These are phyloP conservation scores for Poeciliopsis infans DNA, from an alignment of 2,797 vertebrate genomes.

Conservation along the genomic window DNA sequence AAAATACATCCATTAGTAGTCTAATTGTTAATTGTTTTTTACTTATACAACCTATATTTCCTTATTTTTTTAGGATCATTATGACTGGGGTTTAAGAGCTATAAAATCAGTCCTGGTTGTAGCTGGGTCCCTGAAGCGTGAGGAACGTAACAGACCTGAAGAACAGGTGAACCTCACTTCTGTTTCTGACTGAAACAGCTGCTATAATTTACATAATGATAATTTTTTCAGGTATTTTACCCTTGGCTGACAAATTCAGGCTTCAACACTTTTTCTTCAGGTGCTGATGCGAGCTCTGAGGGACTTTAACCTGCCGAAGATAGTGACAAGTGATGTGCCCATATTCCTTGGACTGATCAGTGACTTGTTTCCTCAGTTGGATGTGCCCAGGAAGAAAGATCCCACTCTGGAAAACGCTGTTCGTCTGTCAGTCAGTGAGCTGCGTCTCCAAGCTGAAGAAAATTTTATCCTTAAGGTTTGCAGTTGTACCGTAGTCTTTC, in stretches of 20 bases:
- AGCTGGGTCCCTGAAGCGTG: conserved; percentile 82
- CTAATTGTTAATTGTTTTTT: neutral
- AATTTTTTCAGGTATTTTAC: neutral
- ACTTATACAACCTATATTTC: neutral
- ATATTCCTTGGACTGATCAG: conserved; percentile 86
- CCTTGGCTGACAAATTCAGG: neutral
- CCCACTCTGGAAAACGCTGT: conserved; percentile 86
- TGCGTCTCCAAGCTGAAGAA: conserved; percentile 86
- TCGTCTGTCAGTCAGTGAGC: conserved; percentile 79
- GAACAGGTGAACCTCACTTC: conserved; percentile 76
- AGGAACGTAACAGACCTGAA: conserved; percentile 79
- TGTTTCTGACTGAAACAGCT: neutral
- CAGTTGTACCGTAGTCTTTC: neutral
- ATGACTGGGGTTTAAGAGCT: conserved; percentile 81
- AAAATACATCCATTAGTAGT: neutral
- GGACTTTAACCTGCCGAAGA: conserved; percentile 89
- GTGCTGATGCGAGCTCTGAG: conserved; percentile 85
- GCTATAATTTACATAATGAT: conserved; percentile 3
- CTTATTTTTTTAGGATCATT: conserved; percentile 78
- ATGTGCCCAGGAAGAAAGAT: conserved; percentile 83
- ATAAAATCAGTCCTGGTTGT: conserved; percentile 86
- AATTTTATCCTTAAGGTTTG: conserved; percentile 90
- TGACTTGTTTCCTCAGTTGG: conserved; percentile 84
- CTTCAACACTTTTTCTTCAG: conserved; percentile 41
- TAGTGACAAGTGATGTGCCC: conserved; percentile 83